Evolutionary conservation across 2,113 vertebrate species (phyloP), one percentile per base, ranked within the genome.

Genomic region (Pagrus major): DNA sequence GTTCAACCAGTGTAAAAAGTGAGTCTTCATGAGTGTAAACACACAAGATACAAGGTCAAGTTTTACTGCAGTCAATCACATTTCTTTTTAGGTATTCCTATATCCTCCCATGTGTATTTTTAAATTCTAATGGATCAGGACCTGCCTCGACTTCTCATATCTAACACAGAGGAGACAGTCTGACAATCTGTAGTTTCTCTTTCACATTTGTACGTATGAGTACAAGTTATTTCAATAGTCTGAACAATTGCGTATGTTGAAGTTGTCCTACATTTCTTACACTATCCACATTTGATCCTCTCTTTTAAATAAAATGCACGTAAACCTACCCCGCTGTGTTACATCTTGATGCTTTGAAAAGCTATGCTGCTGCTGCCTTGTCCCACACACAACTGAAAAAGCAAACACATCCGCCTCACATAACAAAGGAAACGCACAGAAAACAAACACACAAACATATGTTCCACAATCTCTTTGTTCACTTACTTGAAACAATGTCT

Each of bases 281-380:
- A 6, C 31, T 51, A 8, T 23, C 41, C 33, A 33, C 20, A 51
- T 52, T 58, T 52, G 37, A 27, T 4, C 1, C 23, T 39, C 9
- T 42, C 27, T 59, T 59, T 49, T 29, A 52, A 33, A 52, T 35
- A 8, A 51, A 78, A 60, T 6, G 35, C 35, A 69, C 33, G 75
- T 78, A 20, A 71, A 2, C 58, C 20, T 20, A 11, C 14, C 33
- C 33, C 31, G 75, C 42, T 21, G 55, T 3, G 25, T 61, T 52
- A 63, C 56, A 71, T 70, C 76, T 46, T 14, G 4, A n/a, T 60
- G 67, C 60, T 73, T 52, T 80, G 31, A 78, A 63, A 39, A 2
- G 14, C 41, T 18, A 4, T 20, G 41, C 29, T 49, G 27, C 46
- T 54, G 49, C 20, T 6, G 10, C 51, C 21, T 5, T 6, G 5